These are phyloP conservation scores for Anastrepha obliqua DNA, from an alignment of 1,140 invertebrate genomes.

Conservation along the genomic window DNA sequence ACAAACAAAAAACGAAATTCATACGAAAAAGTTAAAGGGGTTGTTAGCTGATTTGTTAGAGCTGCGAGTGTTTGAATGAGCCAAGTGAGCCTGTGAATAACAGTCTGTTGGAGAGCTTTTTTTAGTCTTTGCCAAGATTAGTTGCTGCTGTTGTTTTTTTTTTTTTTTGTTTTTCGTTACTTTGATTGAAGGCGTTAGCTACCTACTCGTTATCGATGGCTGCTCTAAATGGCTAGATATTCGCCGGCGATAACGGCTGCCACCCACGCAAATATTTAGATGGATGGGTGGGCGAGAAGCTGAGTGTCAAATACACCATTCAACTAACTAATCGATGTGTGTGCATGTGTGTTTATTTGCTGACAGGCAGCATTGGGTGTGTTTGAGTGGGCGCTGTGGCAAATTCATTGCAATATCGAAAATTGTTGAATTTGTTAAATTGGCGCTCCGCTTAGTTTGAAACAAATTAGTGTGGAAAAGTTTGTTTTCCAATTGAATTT, in stretches of 20 bases:
- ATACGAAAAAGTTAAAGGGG: neutral
- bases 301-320: constrained; percentile 5
- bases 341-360: neutral
- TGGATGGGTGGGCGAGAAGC: constrained; percentile 31
- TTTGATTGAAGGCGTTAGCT: neutral
- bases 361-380: neutral
- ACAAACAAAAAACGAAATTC: neutral
- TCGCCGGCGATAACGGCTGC: neutral
- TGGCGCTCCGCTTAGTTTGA: constrained; percentile 16
- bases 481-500: constrained; percentile 28
- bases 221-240: constrained; percentile 22
- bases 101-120: neutral
- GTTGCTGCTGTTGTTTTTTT: neutral
- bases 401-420: constrained; percentile 36
- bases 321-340: neutral
- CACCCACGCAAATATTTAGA: neutral
- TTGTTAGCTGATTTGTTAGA: constrained; percentile 15
- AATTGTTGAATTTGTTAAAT: constrained; percentile 44
- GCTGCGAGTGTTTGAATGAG: neutral
- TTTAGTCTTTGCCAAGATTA: neutral
- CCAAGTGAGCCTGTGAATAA: neutral
- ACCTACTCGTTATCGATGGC: constrained; percentile 25
- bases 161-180: neutral
- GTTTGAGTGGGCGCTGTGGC: neutral
- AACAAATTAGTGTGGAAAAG: constrained; percentile 25